Base-by-base conservation (phyloP, 2,888 invertebrate species). In the Lumbricus terrestris region DNA sequence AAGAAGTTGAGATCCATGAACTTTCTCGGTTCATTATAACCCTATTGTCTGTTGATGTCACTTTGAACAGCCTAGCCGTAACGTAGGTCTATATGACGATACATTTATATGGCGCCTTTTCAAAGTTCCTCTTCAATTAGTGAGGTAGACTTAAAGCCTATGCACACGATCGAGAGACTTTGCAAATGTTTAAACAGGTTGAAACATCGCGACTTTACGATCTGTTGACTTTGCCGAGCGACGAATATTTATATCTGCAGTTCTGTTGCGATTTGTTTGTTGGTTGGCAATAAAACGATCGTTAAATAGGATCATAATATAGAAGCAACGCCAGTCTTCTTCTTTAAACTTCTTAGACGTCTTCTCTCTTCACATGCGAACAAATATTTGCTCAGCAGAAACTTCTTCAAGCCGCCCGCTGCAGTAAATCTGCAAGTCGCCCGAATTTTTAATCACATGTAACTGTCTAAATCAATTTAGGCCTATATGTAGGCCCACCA, bases 251-350 rank as follows among this genome's bases (percentile, higher is more conserved):
- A 69, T 69, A 69, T 69, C 69, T n/a, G n/a, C n/a, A n/a, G n/a
- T n/a, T n/a, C n/a, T 69, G 69, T 69, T 69, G 69, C 69, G 69
- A 69, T 69, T 69, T 69, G 69, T 69, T 69, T 69, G 69, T 69
- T 69, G n/a, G n/a, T n/a, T 69, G 69, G 69, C 69, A 69, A 69
- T 69, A 69, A 69, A 69, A 69, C 69, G 69, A 16, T 69, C 69
- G 69, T 69, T 69, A 11, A 69, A n/a, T n/a, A n/a, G 69, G 11
- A 5, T 69, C 69, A n/a, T n/a, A n/a, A n/a, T n/a, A n/a, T n/a
- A n/a, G 69, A 69, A n/a, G 69, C 69, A 69, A 69, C 69, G 69
- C 69, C 69, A 69, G 40, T 15, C 40, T 15, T 40, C 40, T 16
- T 69, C 0, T n/a, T n/a, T 69, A 69, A 69, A 69, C 69, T 69